Conservation (phyloP, 2,113 vertebrate species). For the Paratilapia polleni region DNA sequence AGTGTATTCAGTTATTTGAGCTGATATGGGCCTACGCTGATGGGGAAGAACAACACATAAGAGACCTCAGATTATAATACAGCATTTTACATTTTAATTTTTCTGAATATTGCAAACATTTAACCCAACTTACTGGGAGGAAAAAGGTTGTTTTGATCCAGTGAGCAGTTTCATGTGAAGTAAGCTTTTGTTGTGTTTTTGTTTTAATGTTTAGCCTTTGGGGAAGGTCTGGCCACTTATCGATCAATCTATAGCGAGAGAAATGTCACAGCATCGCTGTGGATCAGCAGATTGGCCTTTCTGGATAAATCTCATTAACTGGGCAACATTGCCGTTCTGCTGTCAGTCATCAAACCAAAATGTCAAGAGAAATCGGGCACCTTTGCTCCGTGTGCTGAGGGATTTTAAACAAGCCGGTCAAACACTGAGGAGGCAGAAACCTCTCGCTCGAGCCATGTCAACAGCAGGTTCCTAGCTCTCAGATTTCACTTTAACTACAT, state of each 20-base stretch:
- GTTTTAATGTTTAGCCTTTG: conserved; percentile 48
- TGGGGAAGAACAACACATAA: neutral
- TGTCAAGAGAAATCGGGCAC: conserved; percentile 57
- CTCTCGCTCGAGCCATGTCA: neutral
- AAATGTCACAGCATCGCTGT: conserved; percentile 74
- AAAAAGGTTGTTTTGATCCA: neutral
- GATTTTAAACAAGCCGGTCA: conserved; percentile 23
- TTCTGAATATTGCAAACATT: neutral
- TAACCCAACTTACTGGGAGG: neutral
- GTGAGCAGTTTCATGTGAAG: neutral
- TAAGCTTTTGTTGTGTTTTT: conserved; percentile 19
- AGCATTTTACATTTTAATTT: neutral
- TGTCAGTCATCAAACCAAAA: conserved; percentile 68
- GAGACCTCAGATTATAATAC: neutral
- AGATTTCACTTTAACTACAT: neutral
- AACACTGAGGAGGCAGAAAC: conserved; percentile 13
- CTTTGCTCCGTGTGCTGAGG: conserved; percentile 29
- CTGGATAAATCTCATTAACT: conserved; percentile 72
- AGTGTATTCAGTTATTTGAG: neutral
- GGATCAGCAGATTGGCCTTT: conserved; percentile 73
- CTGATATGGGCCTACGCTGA: neutral
- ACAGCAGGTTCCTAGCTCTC: neutral
- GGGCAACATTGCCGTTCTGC: conserved; percentile 52
- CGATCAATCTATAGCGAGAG: conserved; percentile 60
- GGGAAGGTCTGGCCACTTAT: conserved; percentile 57